Conservation (phyloP, 1,140 invertebrate species). For the Berghia stephanieae region DNA sequence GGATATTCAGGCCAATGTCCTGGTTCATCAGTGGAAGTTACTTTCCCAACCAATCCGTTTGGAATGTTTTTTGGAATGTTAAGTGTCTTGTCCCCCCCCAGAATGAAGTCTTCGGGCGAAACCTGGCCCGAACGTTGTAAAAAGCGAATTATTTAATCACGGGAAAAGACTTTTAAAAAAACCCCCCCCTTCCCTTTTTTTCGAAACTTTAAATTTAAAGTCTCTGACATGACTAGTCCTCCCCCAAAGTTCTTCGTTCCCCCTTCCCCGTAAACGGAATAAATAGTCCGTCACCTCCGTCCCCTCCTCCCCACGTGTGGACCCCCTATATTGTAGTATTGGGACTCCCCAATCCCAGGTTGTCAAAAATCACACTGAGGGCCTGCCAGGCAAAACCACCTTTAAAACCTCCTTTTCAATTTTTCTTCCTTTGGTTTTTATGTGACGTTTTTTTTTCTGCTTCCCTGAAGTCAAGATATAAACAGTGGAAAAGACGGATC, state of each 20-base stretch:
- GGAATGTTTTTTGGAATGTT: neutral
- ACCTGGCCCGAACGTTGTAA: slow-evolving; percentile 1
- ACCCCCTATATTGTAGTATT: too few relatives aligned
- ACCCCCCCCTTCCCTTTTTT: too few relatives aligned
- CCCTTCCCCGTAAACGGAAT: too few relatives aligned
- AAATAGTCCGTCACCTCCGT: neutral
- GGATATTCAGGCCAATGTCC: too few relatives aligned
- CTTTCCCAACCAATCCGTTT: neutral
- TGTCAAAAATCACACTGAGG: too few relatives aligned
- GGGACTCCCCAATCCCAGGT: too few relatives aligned
- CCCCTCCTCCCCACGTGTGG: neutral
- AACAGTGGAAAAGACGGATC: too few relatives aligned
- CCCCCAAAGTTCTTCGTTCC: neutral
- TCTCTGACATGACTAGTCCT: neutral
- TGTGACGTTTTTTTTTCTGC: too few relatives aligned
- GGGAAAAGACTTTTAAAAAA: neutral
- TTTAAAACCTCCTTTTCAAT: too few relatives aligned
- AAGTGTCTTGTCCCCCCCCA: neutral
- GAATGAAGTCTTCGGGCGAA: neutral
- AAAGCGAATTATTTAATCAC: slow-evolving; percentile 15
- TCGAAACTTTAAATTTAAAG: neutral
- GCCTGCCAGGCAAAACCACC: too few relatives aligned
- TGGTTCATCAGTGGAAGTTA: neutral
- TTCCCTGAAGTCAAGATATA: too few relatives aligned
- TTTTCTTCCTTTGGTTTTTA: too few relatives aligned